Conservation (phyloP, 2,888 invertebrate species). For the Agrilus cyanescens region DNA sequence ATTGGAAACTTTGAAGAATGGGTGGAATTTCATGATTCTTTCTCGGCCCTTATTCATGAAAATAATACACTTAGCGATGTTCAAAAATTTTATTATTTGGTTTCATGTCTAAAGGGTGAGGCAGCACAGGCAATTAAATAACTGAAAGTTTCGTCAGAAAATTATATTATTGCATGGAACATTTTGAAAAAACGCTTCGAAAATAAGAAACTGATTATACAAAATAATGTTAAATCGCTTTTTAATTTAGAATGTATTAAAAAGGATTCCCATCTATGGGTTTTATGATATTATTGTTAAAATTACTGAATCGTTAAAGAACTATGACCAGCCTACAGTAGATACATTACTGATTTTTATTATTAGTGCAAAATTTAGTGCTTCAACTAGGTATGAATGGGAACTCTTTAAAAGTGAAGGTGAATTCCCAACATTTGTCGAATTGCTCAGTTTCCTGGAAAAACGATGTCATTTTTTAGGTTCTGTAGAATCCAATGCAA, state of each 20-base stretch:
- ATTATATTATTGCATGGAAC: background rate
- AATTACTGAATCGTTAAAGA: too few species aligned
- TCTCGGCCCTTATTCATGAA: background rate
- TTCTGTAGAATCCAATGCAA: background rate
- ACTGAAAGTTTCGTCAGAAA: slow-evolving; percentile 1
- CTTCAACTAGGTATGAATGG: background rate
- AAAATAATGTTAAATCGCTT: background rate
- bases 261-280: background rate
- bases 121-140: background rate
- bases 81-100: slow-evolving; percentile 1
- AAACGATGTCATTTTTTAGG: background rate
- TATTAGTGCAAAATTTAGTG: background rate
- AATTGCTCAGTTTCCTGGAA: background rate
- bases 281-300: too few species aligned
- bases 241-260: background rate
- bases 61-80: background rate
- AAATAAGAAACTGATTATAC: background rate
- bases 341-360: background rate
- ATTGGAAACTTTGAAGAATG: slow-evolving; percentile 1
- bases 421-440: background rate
- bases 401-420: background rate
- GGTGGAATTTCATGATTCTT: slow-evolving; percentile 3
- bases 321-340: background rate
- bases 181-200: slow-evolving; percentile 1
- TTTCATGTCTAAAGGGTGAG: slow-evolving; percentile 1